Evolutionary conservation across 1,140 invertebrate species (phyloP).

Genomic region (Solen grandis): DNA sequence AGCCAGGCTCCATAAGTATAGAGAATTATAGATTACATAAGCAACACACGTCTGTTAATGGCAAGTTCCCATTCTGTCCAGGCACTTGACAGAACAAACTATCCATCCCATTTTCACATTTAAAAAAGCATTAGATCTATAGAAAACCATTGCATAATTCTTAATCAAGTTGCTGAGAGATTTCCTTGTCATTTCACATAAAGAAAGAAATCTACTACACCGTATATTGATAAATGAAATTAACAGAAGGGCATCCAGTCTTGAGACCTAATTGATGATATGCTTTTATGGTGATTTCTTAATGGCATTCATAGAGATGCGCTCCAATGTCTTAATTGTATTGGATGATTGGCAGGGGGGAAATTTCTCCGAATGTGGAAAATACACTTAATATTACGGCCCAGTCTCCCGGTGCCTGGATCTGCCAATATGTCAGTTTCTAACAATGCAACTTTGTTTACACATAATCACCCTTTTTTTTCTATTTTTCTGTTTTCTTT

Average conservation of each 20-base stretch:
- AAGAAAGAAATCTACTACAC: slow-evolving; percentile 37
- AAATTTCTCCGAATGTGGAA: not conserved
- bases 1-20: too few species aligned
- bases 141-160: slow-evolving; percentile 46
- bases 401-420: too few species aligned
- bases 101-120: too few species aligned
- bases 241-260: slow-evolving; percentile 48
- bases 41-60: too few species aligned
- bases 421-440: too few species aligned
- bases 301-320: slow-evolving; percentile 54
- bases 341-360: slow-evolving; percentile 47
- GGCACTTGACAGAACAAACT: too few species aligned
- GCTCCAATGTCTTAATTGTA: slow-evolving; percentile 47
- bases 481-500: too few species aligned
- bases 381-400: too few species aligned
- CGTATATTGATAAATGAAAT: slow-evolving; percentile 52
- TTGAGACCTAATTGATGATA: slow-evolving; percentile 51
- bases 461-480: too few species aligned
- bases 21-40: too few species aligned
- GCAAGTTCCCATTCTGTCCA: too few species aligned
- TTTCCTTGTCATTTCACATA: slow-evolving; percentile 51
- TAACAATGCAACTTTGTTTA: too few species aligned
- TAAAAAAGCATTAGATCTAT: not conserved
- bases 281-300: slow-evolving; percentile 59
- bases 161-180: slow-evolving; percentile 41